These are phyloP conservation scores for Epinephelus malabaricus DNA, from an alignment of 2,797 vertebrate species.

Conservation along the genomic window DNA sequence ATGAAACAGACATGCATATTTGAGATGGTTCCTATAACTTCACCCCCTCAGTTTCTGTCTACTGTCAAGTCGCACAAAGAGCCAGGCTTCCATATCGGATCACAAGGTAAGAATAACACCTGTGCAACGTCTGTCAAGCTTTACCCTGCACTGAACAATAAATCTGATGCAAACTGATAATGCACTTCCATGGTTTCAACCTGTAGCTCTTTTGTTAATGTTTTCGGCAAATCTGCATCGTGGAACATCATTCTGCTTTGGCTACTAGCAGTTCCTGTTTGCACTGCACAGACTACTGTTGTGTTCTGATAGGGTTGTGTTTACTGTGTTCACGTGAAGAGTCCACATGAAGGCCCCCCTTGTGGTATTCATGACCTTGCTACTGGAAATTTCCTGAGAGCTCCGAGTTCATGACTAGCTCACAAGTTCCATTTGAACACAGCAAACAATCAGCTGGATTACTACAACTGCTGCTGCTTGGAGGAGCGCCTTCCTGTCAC, in stretches of 20 bases:
- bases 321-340: too few species aligned
- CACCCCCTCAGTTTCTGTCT: not conserved
- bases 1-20: too few species aligned
- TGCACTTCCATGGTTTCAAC: not conserved
- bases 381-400: too few species aligned
- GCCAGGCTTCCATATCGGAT: not conserved
- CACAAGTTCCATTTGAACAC: too few species aligned
- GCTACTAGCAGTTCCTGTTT: not conserved
- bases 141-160: not conserved
- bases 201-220: not conserved
- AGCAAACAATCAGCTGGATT: conserved; percentile 5
- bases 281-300: not conserved
- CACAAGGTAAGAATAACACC: not conserved
- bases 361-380: too few species aligned
- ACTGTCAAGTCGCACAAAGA: not conserved
- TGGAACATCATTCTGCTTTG: not conserved
- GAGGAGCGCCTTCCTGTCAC: not conserved
- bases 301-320: too few species aligned
- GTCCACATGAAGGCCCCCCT: too few species aligned
- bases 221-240: not conserved
- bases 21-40: not conserved
- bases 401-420: too few species aligned
- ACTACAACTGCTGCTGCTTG: not conserved
- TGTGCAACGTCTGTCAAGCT: not conserved
- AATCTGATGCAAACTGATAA: not conserved